phyloP scores from a whole-genome alignment of 2,888 invertebrate species.

The Osmoderma eremita region DNA sequence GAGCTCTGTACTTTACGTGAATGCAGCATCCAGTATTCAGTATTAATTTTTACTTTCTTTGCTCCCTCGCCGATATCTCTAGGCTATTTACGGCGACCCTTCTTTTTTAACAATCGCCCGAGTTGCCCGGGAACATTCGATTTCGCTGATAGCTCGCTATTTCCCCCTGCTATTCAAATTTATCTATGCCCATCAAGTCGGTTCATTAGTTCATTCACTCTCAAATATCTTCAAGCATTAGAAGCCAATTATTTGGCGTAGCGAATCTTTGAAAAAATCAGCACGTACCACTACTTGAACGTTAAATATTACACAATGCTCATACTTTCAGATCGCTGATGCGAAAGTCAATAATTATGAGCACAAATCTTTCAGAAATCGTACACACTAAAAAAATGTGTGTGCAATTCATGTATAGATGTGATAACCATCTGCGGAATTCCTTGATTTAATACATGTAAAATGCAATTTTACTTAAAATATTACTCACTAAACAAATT shows the following conservation, averaged over 20 bases:
- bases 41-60: constrained; percentile 36
- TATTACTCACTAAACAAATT: too few relatives aligned
- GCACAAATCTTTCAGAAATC: neutral
- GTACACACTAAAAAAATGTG: too few relatives aligned
- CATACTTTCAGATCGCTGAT: neutral
- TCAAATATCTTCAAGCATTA: constrained; percentile 15
- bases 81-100: constrained; percentile 34
- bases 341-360: too few relatives aligned
- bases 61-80: constrained; percentile 32
- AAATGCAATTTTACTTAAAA: too few relatives aligned
- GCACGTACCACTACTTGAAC: neutral
- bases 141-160: constrained; percentile 30
- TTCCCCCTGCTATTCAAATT: constrained; percentile 29
- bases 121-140: constrained; percentile 27
- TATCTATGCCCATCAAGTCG: constrained; percentile 32
- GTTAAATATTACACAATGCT: neutral
- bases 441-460: too few relatives aligned
- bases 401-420: too few relatives aligned
- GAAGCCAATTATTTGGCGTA: constrained; percentile 11
- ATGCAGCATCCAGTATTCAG: constrained; percentile 20
- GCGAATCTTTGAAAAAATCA: neutral
- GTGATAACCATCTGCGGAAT: too few relatives aligned
- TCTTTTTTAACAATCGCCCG: constrained; percentile 33
- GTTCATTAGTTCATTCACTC: constrained; percentile 29
- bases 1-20: constrained; percentile 16